Evolutionary conservation across 2,888 invertebrate species (phyloP), one percentile per base, ranked within the genome.

Genomic region (Molorchus minor): DNA sequence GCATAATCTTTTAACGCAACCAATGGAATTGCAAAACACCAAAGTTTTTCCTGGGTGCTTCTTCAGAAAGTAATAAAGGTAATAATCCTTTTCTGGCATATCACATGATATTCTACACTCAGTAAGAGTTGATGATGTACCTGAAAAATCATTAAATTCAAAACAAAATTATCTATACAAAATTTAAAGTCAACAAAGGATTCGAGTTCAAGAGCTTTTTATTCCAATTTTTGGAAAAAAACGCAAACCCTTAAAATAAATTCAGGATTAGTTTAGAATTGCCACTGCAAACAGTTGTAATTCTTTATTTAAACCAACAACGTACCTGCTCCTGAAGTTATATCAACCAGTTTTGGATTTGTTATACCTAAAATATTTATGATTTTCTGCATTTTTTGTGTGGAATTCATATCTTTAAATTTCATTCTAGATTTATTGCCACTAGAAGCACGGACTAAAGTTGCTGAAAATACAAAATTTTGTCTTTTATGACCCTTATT

Each of bases 381-480:
- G 4, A 97, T 84, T 44, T 86, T 84, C 70, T 91, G 87, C 58
- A 94, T 80, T 77, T 94, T 94, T 77, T 92, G 88, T 61, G 86
- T 87, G 0, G 91, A 81, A 0, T 91, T 89, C 80, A 90, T 84
- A 73, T 89, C 88, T 7, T 83, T 78, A 33, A 86, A 82, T 64
- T 84, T 83, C 65, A 85, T 68, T 84, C 83, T 78, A 92, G 82
- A 78, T 93, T 89, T 20, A 85, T 83, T 0, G 94, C 92, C 36
- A 95, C 84, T 54, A 93, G 92, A 67, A 97, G 96, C 0, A 95
- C 91, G 81, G 0, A 98, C 95, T 21, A 99, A 83, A 0, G 99
- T 99, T 10, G 99, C 99, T 0, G 98, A 99, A 82, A 98, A 98
- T 0, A 99, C 93, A 76, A 98, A 96, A 76, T 92, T 97, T 81